Evolutionary conservation across 2,888 invertebrate species (phyloP).

Genomic region (Drosophila helvetica): DNA sequence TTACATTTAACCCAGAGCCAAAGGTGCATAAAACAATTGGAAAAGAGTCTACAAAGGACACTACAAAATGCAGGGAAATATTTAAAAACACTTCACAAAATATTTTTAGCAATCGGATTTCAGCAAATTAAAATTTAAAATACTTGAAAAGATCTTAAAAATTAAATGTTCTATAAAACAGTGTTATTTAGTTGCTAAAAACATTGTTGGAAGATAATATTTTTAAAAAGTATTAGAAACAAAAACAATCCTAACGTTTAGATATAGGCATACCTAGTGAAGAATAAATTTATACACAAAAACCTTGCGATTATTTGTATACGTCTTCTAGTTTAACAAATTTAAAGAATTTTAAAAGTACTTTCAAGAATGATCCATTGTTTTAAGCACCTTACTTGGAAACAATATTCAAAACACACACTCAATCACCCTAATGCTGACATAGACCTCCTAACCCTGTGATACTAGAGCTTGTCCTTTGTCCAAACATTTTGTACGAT

Average conservation of each 20-base stretch:
- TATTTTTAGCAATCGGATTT: neutral
- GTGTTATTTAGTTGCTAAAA: too few relatives aligned
- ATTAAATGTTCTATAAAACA: neutral
- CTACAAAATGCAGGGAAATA: neutral
- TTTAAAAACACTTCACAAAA: neutral
- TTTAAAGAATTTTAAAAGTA: neutral
- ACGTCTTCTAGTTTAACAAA: too few relatives aligned
- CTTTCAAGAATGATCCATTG: neutral
- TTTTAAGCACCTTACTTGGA: conserved; percentile 13
- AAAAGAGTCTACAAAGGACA: conserved; percentile 11
- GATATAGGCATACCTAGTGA: too few relatives aligned
- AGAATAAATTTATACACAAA: too few relatives aligned
- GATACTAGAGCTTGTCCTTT: conserved; percentile 36
- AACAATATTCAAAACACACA: conserved; percentile 30
- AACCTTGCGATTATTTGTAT: too few relatives aligned
- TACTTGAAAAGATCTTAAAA: neutral
- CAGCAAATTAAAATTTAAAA: neutral
- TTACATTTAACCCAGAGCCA: conserved; percentile 8
- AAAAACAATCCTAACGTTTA: too few relatives aligned
- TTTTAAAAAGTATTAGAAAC: too few relatives aligned
- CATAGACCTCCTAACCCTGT: conserved; percentile 21
- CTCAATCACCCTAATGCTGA: conserved; percentile 59
- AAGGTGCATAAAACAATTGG: conserved; percentile 24
- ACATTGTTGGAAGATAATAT: too few relatives aligned
- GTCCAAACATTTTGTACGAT: conserved; percentile 25